Conservation (phyloP, 1,140 invertebrate species). For the Akabosia matsudoensis region DNA sequence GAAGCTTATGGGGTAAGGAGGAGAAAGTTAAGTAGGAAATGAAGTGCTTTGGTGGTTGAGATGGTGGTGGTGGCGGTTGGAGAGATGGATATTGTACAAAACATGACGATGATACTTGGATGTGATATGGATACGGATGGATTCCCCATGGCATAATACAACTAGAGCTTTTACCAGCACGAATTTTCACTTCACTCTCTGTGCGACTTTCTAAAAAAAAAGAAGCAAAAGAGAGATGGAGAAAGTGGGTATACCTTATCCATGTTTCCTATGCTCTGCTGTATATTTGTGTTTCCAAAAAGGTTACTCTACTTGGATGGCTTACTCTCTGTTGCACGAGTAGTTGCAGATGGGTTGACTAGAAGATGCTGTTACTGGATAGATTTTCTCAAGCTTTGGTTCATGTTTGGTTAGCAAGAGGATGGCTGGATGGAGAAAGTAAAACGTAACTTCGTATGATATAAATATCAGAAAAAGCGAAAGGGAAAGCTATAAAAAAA, state of each 20-base stretch:
- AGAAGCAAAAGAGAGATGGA: neutral
- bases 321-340: neutral
- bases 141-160: constrained; percentile 2
- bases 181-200: constrained; percentile 2
- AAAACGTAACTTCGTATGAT: no score
- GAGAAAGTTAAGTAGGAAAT: constrained; percentile 44
- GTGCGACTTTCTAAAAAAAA: neutral
- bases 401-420: constrained; percentile 3
- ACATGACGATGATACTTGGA: constrained; percentile 14
- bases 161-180: neutral
- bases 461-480: neutral
- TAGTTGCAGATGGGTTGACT: neutral
- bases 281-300: neutral
- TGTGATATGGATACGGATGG: constrained; percentile 5
- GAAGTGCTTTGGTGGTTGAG: no score
- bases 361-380: neutral
- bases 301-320: constrained; percentile 9
- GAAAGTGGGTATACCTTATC: neutral
- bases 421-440: neutral
- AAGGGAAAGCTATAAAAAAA: neutral
- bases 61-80: no score
- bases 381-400: neutral
- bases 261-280: neutral
- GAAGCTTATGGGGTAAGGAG: constrained; percentile 37
- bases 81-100: neutral